A percentile compares a stretch with the other conserved stretches of the same genome.
Evolutionary conservation across 2,888 invertebrate genomes (phyloP).

Genomic region (Embidobia sp.): DNA sequence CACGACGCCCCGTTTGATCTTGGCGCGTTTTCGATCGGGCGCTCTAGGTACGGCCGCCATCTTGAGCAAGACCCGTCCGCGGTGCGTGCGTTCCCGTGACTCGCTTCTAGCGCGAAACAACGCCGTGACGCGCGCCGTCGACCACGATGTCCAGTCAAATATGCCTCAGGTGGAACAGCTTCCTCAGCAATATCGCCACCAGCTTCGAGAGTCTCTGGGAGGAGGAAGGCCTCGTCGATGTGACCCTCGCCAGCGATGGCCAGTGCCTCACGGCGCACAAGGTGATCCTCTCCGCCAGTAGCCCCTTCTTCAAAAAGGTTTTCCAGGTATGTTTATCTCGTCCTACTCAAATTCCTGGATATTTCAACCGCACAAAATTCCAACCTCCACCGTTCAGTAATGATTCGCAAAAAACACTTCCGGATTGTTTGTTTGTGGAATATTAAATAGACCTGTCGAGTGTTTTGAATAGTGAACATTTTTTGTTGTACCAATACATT

Average conservation of each 20-base stretch:
- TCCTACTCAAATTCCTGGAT: too few species aligned
- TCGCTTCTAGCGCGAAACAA: conserved; percentile 1
- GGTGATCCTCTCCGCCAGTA: conserved; percentile 87
- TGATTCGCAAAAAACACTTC: too few species aligned
- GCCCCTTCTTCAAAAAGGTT: conserved; percentile 86
- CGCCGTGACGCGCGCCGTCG: conserved; percentile 1
- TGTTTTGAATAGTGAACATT: too few species aligned
- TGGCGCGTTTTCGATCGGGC: conserved; percentile 67
- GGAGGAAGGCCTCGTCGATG: conserved; percentile 86
- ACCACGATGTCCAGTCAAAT: conserved; percentile 83
- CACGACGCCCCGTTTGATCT: conserved; percentile 67
- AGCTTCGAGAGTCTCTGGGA: conserved; percentile 86
- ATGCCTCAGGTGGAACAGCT: conserved; percentile 88
- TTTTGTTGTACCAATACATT: too few species aligned
- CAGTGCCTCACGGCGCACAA: conserved; percentile 87
- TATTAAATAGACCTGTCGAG: too few species aligned
- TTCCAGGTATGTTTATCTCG: too few species aligned
- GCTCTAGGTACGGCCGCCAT: conserved; percentile 42
- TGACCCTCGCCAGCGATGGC: conserved; percentile 86
- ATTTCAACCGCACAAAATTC: too few species aligned
- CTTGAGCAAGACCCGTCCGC: conserved; percentile 27
- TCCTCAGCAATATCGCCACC: conserved; percentile 85
- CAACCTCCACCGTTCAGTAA: too few species aligned
- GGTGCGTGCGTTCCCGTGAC: conserved; percentile 41
- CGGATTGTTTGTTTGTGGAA: too few species aligned